A percentile compares a stretch with the other conserved stretches of the same genome.
Evolutionary conservation across 2,888 invertebrate species (phyloP).

Genomic region (Nasonovia ribisnigri): DNA sequence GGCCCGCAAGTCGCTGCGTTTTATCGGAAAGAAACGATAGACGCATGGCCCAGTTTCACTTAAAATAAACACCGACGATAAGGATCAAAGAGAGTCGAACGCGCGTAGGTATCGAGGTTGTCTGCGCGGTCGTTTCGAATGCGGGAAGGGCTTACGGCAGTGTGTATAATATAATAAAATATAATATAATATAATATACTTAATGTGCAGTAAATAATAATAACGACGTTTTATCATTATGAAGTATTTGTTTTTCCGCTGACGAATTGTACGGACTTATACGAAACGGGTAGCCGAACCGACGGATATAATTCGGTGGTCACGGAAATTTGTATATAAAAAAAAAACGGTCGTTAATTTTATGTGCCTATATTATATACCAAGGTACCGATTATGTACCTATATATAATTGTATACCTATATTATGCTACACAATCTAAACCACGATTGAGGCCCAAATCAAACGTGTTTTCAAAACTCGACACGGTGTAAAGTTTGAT

Average conservation of each 20-base stretch:
- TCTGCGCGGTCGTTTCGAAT: neutral
- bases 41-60: conserved; percentile 31
- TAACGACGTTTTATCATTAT: neutral
- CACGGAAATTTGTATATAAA: neutral
- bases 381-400: neutral
- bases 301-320: neutral
- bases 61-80: conserved; percentile 26
- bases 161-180: too few relatives aligned
- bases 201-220: neutral
- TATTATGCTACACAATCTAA: neutral
- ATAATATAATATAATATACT: neutral
- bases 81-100: conserved; percentile 47
- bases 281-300: neutral
- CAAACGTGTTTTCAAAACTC: neutral
- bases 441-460: neutral
- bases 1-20: neutral
- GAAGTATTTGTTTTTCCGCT: neutral
- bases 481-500: conserved; percentile 7
- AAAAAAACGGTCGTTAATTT: neutral
- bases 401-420: neutral
- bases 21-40: neutral
- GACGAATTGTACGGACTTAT: neutral
- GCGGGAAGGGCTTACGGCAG: neutral
- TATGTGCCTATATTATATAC: neutral
- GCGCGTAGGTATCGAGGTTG: conserved; percentile 5